A percentile compares a stretch with the other conserved stretches of the same genome.
These are phyloP conservation scores for Mustela nigripes DNA, from an alignment of 2,113 vertebrate genomes.

Conservation along the genomic window DNA sequence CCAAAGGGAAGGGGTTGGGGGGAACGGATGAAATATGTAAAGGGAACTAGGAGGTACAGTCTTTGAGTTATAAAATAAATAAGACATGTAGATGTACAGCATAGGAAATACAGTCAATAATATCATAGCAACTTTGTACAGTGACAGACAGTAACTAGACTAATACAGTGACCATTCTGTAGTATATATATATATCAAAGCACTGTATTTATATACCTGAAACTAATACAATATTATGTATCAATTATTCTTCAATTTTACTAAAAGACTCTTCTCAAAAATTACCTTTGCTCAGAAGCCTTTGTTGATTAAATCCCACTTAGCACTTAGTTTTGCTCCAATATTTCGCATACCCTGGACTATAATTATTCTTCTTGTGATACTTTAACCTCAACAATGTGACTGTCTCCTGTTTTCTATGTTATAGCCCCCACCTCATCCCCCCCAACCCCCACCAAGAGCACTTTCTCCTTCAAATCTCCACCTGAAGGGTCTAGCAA, in stretches of 20 bases:
- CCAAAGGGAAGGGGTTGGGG: background rate
- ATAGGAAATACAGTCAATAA: background rate
- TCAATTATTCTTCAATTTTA: background rate
- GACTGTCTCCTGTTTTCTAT: background rate
- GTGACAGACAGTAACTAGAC: background rate
- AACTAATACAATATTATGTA: background rate
- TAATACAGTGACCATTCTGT: background rate
- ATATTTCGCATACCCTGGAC: background rate
- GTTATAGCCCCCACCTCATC: background rate
- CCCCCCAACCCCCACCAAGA: background rate
- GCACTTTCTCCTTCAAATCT: background rate
- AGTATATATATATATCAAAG: background rate
- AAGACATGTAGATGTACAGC: background rate
- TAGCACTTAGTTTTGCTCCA: background rate
- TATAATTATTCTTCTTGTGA: constrained; percentile 28
- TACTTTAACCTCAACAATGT: background rate
- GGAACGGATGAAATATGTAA: background rate
- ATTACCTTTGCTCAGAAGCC: background rate
- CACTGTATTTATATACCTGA: background rate
- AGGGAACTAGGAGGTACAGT: background rate
- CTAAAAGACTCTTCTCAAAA: background rate
- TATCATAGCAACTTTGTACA: background rate
- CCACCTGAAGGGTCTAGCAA: background rate
- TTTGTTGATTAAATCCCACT: background rate
- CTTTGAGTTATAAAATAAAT: background rate